phyloP scores from a whole-genome alignment of 2,113 vertebrate species.

The Dasyurus viverrinus region DNA sequence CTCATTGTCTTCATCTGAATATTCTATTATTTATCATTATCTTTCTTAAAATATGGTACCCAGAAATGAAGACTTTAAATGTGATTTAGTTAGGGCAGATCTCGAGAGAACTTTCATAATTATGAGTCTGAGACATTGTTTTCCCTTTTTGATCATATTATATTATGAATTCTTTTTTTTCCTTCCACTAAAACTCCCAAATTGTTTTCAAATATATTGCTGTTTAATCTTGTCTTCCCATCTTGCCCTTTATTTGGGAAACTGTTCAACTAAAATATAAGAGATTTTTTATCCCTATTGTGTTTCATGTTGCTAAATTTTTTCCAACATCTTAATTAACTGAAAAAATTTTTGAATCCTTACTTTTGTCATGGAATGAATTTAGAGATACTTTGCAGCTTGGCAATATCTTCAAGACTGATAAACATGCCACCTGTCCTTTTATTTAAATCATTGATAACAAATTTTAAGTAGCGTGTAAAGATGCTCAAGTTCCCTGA shows the following conservation, averaged over 20 bases:
- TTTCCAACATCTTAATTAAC: background rate
- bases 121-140: background rate
- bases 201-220: background rate
- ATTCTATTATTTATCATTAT: background rate
- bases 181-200: background rate
- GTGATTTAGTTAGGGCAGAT: background rate
- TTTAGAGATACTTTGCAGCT: background rate
- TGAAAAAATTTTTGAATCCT: background rate
- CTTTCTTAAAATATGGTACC: background rate
- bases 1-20: background rate
- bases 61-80: background rate
- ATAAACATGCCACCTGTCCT: background rate
- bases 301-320: background rate
- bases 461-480: background rate
- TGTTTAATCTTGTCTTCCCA: background rate
- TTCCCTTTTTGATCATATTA: background rate
- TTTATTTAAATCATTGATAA: background rate
- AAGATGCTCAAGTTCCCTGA: background rate
- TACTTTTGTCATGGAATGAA: background rate
- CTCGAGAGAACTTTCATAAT: background rate
- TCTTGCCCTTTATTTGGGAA: background rate
- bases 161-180: background rate
- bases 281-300: background rate
- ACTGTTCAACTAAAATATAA: background rate
- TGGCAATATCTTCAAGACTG: background rate